Base-by-base conservation (phyloP, 2,113 vertebrate genomes). In the Chitala chitala region DNA sequence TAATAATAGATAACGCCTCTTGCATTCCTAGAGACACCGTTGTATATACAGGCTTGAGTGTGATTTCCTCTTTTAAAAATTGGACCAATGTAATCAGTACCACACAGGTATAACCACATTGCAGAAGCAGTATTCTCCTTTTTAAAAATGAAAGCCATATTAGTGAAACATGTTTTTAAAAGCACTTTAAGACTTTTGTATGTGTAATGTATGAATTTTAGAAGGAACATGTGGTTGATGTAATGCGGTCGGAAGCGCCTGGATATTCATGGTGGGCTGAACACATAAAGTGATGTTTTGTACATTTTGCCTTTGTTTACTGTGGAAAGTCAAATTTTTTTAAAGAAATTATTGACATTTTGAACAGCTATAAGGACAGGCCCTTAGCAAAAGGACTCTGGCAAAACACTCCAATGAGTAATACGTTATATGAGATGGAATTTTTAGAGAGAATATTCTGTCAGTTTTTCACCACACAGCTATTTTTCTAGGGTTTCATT, bases 1-100 rank as follows among this genome's bases (percentile, higher is more conserved):
- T 42, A 46, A 33, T 68, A 22, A 29, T n/a, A 72, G 44, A 8
- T 24, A n/a, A 68, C 0, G 24, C 7, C 54, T 59, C 59, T 36
- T 46, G 36, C 44, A 40, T 58, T 72, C 3, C 24, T 17, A 29
- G 22, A 58, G 8, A 29, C 54, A 15, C 42, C 54, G 44, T 44
- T 63, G 29, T 3, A 31, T n/a, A 15, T 17, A 58, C 38, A 72
- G 7, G 42, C 38, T 4, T 31, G 13, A 24, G 44, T 56, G 22
- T 33, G 54, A 61, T 78, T 82, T 76, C 78, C 73, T 76, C 76
- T 68, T 80, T 61, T 80, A 40, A 78, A 76, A 77, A 53, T 80
- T 80, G 75, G 31, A 76, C 40, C 80, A 82, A 80, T 26, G 50
- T 55, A 44, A 44, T 82, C 13, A 70, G 65, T 75, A 72, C 55